These are phyloP conservation scores for Plestiodon gilberti DNA, from an alignment of 2,113 vertebrate species.

Conservation along the genomic window DNA sequence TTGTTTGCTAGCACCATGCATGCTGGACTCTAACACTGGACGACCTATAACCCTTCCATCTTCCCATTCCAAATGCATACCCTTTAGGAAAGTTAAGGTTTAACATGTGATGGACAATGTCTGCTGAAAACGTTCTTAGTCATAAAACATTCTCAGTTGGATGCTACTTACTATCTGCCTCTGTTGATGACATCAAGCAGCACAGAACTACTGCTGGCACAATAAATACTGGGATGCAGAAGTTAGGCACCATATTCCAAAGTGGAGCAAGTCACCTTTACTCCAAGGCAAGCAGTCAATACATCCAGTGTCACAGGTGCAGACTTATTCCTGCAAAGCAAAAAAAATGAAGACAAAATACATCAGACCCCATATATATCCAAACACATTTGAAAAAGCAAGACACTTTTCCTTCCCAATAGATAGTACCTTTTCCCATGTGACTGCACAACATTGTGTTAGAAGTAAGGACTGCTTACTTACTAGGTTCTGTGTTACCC, in stretches of 20 bases:
- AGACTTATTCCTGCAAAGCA: slow-evolving; percentile 64
- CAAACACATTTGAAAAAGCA: background rate
- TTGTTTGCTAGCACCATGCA: slow-evolving; percentile 32
- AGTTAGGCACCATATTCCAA: slow-evolving; percentile 83
- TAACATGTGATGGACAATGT: background rate
- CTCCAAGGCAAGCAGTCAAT: slow-evolving; percentile 68
- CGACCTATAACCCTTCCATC: background rate
- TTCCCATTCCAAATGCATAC: background rate
- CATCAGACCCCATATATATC: background rate
- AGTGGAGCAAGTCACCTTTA: slow-evolving; percentile 71
- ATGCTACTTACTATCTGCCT: slow-evolving; percentile 84
- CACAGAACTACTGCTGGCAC: slow-evolving; percentile 80
- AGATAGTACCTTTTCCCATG: background rate
- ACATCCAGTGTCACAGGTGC: slow-evolving; percentile 66
- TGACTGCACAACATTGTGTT: background rate
- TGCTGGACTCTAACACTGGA: accelerated
- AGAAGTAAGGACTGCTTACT: background rate
- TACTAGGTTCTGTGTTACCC: background rate
- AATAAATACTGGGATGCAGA: slow-evolving; percentile 68
- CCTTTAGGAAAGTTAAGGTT: too few relatives aligned
- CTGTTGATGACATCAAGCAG: slow-evolving; percentile 75
- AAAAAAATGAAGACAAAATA: slow-evolving; percentile 15
- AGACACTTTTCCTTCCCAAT: background rate
- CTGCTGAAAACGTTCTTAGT: slow-evolving; percentile 8
- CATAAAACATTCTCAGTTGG: background rate